Evolutionary conservation across 2,113 vertebrate genomes (phyloP), one percentile per base, ranked within the genome.

Genomic region (Hyperoodon ampullatus): DNA sequence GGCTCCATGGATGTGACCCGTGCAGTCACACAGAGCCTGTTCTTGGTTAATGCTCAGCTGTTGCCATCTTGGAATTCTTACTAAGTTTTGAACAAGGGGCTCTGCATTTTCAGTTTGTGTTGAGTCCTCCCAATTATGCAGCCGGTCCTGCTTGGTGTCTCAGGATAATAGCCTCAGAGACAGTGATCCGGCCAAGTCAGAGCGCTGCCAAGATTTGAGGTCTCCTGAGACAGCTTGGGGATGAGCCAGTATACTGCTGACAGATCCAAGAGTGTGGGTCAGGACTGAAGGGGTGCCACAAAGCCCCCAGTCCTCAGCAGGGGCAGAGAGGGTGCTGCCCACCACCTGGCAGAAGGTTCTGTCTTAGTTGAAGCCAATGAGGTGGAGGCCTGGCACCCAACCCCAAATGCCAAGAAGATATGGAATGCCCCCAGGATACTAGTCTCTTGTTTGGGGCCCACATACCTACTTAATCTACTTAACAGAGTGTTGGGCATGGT

Each of bases 361-460:
- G 6, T 70, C 1, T 44, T 75, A 80, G 1, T 47, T 66, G 80
- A 68, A 88, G 15, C 23, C 24, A n/a, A 1, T 8, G 21, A 93
- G 35, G 11, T 0, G 0, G 74, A 58, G 26, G 47, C 23, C 26
- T 60, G 47, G 47, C 30, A 0, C 7, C 8, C 12, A 8, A 55
- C 13, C 30, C n/a, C 72, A 50, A 84, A 50, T 12, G 23, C 55
- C 86, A 82, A 35, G 12, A 55, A 81, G 24, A 16, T 53, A 30
- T 30, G 18, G 21, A n/a, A 18, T 53, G 8, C 1, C 77, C 44
- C 33, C 75, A 78, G 39, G 83, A 39, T 39, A n/a, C n/a, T n/a
- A 12, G 33, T 80, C 47, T 83, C 50, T 82, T 47, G 33, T 68
- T 65, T 88, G 44, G 61, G 42, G 19, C 68, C 44, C 15, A 53